Evolutionary conservation across 2,113 vertebrate species (phyloP).

Genomic region (Salvelinus namaycush): DNA sequence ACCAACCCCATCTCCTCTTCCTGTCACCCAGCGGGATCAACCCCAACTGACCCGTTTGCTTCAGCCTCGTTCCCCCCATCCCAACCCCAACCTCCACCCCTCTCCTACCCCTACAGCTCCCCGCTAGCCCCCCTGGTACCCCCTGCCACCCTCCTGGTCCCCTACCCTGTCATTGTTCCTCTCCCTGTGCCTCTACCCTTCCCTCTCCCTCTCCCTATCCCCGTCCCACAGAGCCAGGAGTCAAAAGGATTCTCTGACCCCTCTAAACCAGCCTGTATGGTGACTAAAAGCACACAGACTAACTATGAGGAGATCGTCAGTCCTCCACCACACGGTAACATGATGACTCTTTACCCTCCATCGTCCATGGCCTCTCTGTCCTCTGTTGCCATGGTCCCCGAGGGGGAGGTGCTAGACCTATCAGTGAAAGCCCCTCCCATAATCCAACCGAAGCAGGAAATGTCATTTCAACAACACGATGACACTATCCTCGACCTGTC

Average conservation of each 20-base stretch:
- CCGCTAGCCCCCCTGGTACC: conserved; percentile 88
- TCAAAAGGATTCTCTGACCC: conserved; percentile 73
- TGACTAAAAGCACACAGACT: conserved; percentile 87
- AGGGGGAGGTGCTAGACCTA: conserved; percentile 90
- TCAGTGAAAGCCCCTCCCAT: conserved; percentile 80
- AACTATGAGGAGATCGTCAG: conserved; percentile 48
- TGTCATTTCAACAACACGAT: conserved; percentile 65
- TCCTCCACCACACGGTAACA: conserved; percentile 3
- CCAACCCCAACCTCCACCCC: conserved; percentile 74
- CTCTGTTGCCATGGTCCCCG: conserved; percentile 52
- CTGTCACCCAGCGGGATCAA: conserved; percentile 76
- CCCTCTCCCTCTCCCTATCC: conserved; percentile 89
- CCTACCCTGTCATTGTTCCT: conserved; percentile 92
- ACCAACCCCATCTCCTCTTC: conserved; percentile 56
- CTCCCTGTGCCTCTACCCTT: conserved; percentile 91
- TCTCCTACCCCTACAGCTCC: conserved; percentile 82
- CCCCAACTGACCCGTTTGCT: conserved; percentile 69
- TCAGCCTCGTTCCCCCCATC: conserved; percentile 68
- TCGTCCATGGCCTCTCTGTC: conserved; percentile 27
- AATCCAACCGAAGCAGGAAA: conserved; percentile 71
- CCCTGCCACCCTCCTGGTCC: conserved; percentile 91
- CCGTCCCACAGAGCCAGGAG: conserved; percentile 81
- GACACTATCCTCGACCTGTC: conserved; percentile 90
- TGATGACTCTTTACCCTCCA: not conserved
- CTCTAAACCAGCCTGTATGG: conserved; percentile 76